Evolutionary conservation across 2,888 invertebrate genomes (phyloP).

Genomic region (Heliconius ethilla): DNA sequence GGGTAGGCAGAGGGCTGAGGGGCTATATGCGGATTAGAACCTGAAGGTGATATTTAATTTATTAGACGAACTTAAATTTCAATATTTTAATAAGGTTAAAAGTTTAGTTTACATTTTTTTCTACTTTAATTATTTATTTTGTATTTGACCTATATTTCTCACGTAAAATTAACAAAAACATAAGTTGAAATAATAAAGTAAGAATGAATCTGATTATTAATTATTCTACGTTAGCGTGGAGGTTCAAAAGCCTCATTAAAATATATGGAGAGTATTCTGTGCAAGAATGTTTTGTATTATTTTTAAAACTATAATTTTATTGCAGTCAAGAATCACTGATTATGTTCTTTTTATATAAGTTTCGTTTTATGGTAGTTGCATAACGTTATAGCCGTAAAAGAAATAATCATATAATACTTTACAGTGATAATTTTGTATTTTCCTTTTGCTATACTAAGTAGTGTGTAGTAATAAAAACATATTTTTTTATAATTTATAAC

Average conservation of each 20-base stretch:
- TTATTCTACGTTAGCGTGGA: not conserved
- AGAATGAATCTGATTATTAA: not conserved
- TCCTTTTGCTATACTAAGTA: too few relatives aligned
- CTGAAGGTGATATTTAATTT: too few relatives aligned
- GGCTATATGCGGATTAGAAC: too few relatives aligned
- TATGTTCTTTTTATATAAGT: not conserved
- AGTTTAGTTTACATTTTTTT: not conserved
- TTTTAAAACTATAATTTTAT: not conserved
- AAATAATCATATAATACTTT: too few relatives aligned
- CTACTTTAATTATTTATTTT: not conserved
- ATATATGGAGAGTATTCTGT: slow-evolving; percentile 1
- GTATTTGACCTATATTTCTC: not conserved
- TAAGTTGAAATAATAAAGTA: not conserved
- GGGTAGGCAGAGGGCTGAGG: too few relatives aligned
- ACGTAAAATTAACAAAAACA: not conserved
- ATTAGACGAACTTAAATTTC: not conserved
- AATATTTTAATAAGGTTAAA: not conserved
- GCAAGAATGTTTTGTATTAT: not conserved
- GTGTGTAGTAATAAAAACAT: too few relatives aligned
- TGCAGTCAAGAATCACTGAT: not conserved
- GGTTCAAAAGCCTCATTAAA: slow-evolving; percentile 15
- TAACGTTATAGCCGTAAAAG: too few relatives aligned
- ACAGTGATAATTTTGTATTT: too few relatives aligned
- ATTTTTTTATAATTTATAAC: too few relatives aligned
- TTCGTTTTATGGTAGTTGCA: too few relatives aligned